A percentile compares a stretch with the other conserved stretches of the same genome.
Evolutionary conservation across 2,113 vertebrate species (phyloP).

Genomic region (Malurus cyaneus): DNA sequence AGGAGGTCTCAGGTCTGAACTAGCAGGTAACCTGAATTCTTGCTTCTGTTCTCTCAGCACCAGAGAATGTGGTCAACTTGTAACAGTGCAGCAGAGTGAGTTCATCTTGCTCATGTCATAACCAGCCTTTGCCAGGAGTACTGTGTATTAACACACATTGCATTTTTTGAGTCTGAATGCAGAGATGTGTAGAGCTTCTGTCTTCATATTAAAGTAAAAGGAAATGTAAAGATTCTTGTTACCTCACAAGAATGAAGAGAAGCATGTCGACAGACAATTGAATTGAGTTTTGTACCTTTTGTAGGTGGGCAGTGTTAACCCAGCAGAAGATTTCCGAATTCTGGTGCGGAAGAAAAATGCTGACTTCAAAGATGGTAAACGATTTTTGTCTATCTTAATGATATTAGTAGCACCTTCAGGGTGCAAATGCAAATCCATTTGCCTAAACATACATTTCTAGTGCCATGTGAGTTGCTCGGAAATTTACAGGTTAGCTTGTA

Average conservation of each 20-base stretch:
- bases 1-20: neutral
- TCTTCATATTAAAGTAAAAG: neutral
- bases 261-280: neutral
- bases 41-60: neutral
- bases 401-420: neutral
- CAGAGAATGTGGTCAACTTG: neutral
- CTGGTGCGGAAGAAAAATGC: slow-evolving; percentile 83
- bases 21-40: neutral
- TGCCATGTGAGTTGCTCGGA: neutral
- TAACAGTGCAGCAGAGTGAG: neutral
- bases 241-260: neutral
- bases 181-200: neutral
- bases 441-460: neutral
- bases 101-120: neutral
- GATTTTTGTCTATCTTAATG: neutral
- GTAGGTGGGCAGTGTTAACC: slow-evolving; percentile 93
- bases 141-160: neutral
- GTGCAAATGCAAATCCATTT: neutral
- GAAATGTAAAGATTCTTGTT: neutral
- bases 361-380: slow-evolving; percentile 87
- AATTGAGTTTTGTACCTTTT: neutral
- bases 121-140: neutral
- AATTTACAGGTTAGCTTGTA: neutral
- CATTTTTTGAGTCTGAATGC: neutral
- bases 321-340: slow-evolving; percentile 83